Evolutionary conservation across 2,797 vertebrate genomes (phyloP).

Genomic region (Galagoides demidoff): DNA sequence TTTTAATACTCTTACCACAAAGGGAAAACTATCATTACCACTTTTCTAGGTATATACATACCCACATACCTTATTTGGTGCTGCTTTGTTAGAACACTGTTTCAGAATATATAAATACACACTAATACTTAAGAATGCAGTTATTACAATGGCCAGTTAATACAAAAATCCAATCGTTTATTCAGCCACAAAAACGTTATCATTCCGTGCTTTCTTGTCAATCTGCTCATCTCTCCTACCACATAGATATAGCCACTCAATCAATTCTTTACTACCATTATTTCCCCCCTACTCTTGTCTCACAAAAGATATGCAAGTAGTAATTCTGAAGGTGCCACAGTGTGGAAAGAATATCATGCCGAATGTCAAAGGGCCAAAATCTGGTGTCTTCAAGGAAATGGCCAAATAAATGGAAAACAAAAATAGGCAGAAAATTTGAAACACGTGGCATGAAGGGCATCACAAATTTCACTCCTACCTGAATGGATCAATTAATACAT

Average conservation of each 20-base stretch:
- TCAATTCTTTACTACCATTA: neutral
- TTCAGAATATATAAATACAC: slow-evolving; percentile 39
- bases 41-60: slow-evolving; percentile 44
- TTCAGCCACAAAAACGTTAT: neutral
- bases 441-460: slow-evolving; percentile 19
- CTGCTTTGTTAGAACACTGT: neutral
- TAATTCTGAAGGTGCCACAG: neutral
- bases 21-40: neutral
- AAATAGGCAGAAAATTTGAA: slow-evolving; percentile 23
- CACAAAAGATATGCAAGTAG: slow-evolving; percentile 2
- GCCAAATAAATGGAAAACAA: neutral
- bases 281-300: neutral
- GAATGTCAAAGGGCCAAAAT: slow-evolving; percentile 37
- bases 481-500: neutral
- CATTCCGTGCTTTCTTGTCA: slow-evolving; percentile 28
- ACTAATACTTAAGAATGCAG: slow-evolving; percentile 4
- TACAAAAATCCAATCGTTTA: neutral
- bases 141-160: slow-evolving; percentile 5
- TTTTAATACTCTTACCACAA: slow-evolving; percentile 42
- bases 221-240: neutral
- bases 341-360: neutral
- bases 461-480: slow-evolving; percentile 34
- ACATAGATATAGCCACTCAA: neutral
- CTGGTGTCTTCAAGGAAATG: slow-evolving; percentile 16
- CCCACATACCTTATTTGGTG: neutral